Conservation (phyloP, 1,140 invertebrate genomes). For the Diachasmimorpha longicaudata region DNA sequence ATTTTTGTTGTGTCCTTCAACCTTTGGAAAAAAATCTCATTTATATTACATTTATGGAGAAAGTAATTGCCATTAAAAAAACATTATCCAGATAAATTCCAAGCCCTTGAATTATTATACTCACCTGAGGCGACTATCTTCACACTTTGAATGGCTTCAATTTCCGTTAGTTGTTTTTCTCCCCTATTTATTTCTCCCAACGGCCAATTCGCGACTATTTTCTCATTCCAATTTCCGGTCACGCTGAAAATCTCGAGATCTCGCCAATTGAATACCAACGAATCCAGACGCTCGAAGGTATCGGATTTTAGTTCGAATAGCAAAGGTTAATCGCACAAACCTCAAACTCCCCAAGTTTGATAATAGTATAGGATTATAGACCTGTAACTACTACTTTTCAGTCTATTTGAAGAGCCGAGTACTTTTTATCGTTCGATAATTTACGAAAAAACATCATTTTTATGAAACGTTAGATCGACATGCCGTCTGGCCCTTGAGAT, state of each 20-base stretch:
- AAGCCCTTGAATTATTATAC: neutral
- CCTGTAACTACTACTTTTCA: conserved; percentile 13
- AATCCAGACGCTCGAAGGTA: neutral
- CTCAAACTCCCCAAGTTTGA: conserved; percentile 15
- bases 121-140: neutral
- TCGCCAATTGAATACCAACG: conserved; percentile 33
- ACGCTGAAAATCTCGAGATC: conserved; percentile 29
- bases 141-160: neutral
- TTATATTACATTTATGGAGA: too few species aligned
- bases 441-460: neutral
- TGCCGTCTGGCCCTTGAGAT: neutral
- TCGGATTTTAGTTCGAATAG: conserved; percentile 21
- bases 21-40: too few species aligned
- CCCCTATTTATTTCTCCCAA: neutral
- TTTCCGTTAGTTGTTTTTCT: conserved; percentile 6
- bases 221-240: conserved; percentile 34
- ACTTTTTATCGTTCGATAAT: conserved; percentile 1
- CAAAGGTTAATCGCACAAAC: conserved; percentile 28
- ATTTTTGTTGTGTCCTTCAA: too few species aligned
- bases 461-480: neutral
- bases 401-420: neutral
- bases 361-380: conserved; percentile 32
- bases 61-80: neutral
- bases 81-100: neutral
- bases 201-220: conserved; percentile 10